These are phyloP conservation scores for Acrobasis repandana DNA, from an alignment of 2,888 invertebrate genomes.

Conservation along the genomic window DNA sequence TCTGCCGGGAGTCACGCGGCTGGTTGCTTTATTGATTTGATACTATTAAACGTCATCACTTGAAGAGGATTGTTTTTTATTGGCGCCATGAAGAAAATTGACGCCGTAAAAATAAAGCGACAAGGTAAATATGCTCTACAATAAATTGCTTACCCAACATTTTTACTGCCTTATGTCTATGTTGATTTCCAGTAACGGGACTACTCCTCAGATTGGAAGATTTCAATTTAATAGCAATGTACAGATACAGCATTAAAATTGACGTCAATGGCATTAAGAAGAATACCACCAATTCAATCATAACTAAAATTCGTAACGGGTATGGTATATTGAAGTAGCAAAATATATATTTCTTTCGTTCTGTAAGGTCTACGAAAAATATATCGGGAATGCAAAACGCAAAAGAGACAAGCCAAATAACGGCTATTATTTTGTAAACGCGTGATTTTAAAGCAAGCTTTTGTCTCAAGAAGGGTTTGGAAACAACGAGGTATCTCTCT, in stretches of 20 bases:
- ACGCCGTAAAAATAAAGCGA: no score
- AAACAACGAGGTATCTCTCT: constrained; percentile 93
- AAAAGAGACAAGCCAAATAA: constrained; percentile 90
- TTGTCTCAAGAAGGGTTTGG: constrained; percentile 91
- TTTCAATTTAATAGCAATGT: constrained; percentile 87
- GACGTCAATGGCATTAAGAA: constrained; percentile 92
- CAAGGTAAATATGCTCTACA: no score
- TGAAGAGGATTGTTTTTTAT: no score
- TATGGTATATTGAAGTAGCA: constrained; percentile 61
- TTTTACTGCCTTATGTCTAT: constrained; percentile 85
- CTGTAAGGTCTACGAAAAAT: constrained; percentile 61
- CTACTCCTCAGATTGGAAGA: constrained; percentile 79
- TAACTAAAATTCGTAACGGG: constrained; percentile 60
- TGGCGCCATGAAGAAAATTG: no score
- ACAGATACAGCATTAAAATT: constrained; percentile 90
- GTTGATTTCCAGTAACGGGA: constrained; percentile 64
- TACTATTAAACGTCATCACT: no score
- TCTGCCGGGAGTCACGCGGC: no score
- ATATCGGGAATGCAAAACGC: constrained; percentile 87
- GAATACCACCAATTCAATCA: constrained; percentile 88
- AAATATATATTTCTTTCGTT: constrained; percentile 60
- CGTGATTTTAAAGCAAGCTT: constrained; percentile 90
- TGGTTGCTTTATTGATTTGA: no score
- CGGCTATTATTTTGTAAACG: constrained; percentile 86
- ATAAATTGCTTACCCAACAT: constrained; percentile 87